A percentile compares a stretch with the other conserved stretches of the same genome.
Conservation (phyloP, 2,888 invertebrate species). For the Odontothrips loti region DNA sequence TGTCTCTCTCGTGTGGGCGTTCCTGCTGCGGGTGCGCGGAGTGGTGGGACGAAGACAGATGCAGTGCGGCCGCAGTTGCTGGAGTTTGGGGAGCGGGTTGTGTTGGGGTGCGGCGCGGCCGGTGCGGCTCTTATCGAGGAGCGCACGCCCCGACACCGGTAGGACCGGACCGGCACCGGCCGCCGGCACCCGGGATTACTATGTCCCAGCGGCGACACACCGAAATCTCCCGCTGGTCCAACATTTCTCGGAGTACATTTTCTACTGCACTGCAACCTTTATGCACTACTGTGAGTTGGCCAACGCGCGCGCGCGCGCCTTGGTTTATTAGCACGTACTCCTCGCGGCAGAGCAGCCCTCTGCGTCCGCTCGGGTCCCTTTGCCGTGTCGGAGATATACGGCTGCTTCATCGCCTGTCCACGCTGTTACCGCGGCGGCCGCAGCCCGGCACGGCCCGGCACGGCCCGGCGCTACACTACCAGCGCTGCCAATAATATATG, state of each 20-base stretch:
- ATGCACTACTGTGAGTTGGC: no score
- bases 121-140: neutral
- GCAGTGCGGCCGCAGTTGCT: neutral
- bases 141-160: neutral
- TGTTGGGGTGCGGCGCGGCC: neutral
- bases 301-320: no score
- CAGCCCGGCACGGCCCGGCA: neutral
- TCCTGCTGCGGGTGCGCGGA: neutral
- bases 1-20: neutral
- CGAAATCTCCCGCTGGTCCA: no score
- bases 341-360: neutral
- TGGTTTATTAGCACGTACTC: no score
- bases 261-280: no score
- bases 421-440: neutral
- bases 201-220: neutral
- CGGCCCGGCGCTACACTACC: neutral
- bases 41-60: neutral
- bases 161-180: neutral
- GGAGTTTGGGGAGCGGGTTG: neutral
- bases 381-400: neutral
- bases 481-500: neutral
- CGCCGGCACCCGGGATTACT: neutral
- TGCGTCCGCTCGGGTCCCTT: neutral
- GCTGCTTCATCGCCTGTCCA: neutral
- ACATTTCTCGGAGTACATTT: no score